phyloP scores from a whole-genome alignment of 2,797 vertebrate genomes.

The Dryobates pubescens region DNA sequence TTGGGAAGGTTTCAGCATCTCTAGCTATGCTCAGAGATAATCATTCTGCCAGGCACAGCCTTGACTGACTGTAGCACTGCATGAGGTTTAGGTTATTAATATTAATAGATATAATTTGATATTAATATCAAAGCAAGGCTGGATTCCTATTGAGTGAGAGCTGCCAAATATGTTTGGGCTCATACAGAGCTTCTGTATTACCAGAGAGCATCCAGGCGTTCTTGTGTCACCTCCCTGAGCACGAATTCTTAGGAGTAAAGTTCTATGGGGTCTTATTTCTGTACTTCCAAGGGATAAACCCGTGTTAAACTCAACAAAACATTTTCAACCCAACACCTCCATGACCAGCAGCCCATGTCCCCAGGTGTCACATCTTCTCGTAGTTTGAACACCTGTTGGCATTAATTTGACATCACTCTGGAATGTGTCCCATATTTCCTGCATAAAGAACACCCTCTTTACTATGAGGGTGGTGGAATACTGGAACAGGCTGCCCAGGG shows the following conservation, averaged over 20 bases:
- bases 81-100: neutral
- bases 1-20: no score
- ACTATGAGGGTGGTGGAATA: no score
- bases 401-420: neutral
- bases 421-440: neutral
- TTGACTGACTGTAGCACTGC: neutral
- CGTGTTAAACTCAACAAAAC: no score
- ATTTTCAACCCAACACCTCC: no score
- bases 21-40: rapidly evolving
- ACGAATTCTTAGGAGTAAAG: neutral
- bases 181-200: rapidly evolving
- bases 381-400: neutral
- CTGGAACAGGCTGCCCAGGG: no score
- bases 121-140: neutral
- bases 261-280: neutral
- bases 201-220: neutral
- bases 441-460: no score
- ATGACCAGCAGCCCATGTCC: no score
- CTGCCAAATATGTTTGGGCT: neutral
- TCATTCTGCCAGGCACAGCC: neutral
- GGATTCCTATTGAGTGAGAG: neutral
- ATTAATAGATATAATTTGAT: neutral
- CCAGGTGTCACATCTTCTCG: no score
- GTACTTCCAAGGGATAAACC: neutral
- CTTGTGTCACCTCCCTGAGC: rapidly evolving